phyloP scores from a whole-genome alignment of 2,113 vertebrate species.

The Hippocampus zosterae region DNA sequence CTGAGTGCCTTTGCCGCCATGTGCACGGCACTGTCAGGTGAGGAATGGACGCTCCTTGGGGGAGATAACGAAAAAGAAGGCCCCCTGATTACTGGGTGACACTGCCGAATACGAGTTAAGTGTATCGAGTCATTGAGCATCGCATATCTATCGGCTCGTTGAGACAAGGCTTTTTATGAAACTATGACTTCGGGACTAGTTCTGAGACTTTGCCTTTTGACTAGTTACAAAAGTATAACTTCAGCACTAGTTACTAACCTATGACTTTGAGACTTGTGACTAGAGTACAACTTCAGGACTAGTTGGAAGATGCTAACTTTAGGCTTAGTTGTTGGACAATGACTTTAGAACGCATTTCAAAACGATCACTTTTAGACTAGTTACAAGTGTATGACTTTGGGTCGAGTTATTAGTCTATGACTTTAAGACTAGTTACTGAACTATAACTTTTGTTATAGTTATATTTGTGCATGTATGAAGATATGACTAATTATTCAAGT shows the following conservation, averaged over 20 bases:
- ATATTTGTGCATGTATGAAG: not conserved
- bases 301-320: not conserved
- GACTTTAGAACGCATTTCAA: not conserved
- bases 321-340: not conserved
- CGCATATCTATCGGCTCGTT: too few relatives aligned
- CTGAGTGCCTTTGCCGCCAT: constrained; percentile 84
- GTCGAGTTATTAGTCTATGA: not conserved
- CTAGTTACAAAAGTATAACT: too few relatives aligned
- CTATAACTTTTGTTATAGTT: not conserved
- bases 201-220: too few relatives aligned
- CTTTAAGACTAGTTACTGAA: not conserved
- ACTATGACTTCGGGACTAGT: not conserved
- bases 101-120: not conserved
- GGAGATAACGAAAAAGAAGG: not conserved
- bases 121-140: too few relatives aligned
- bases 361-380: not conserved
- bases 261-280: not conserved
- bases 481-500: not conserved
- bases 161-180: not conserved
- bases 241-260: too few relatives aligned
- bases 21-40: constrained; percentile 85
- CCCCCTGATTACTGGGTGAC: not conserved
- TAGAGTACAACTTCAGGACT: constrained; percentile 7
- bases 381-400: constrained; percentile 9
- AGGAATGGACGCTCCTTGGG: not conserved